Evolutionary conservation across 2,797 vertebrate genomes (phyloP), one percentile per base, ranked within the genome.

Genomic region (Prunella strophiata): DNA sequence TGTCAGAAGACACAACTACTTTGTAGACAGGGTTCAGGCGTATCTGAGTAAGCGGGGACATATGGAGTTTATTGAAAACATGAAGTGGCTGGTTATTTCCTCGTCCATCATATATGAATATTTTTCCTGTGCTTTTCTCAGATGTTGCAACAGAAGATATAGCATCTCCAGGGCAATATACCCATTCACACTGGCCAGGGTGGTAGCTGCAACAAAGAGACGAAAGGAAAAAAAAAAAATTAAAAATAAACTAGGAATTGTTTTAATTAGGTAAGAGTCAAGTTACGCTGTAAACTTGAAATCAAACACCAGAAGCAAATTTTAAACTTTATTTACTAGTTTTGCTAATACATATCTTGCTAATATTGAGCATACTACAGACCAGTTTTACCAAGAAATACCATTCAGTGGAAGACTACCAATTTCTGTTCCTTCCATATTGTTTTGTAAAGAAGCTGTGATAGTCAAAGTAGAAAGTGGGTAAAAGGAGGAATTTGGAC

Each of bases 141-240:
- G 99, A 99, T 83, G 99, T 99, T 91, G 99, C 99, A 96, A 99
- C 99, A 10, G 99, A 98, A 89, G 98, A 99, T 92, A 99, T 99
- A 89, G 99, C 99, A 92, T 99, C 99, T 9, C 99, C 99, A 7
- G 99, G 99, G 93, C 99, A 99, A 96, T 99, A 99, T 63, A 99
- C 98, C 99, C 99, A 99, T 78, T 99, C 99, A 86, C 98, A 98
- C 7, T 99, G 99, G 63, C 99, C 99, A 17, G 99, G 99, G 36
- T 98, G 98, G 90, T 98, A 99, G 43, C 99, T 99, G 74, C 65
- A 97, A 81, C 3, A 77, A 61, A 75, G 77, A 91, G 59, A 23
- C 38, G n/a, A 84, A 66, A 38, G 22, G 43, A 85, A 15, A 50
- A 48, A 34, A 34, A 52, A 67, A 25, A 10, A 34, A 6, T 11